Percentiles rank a stretch among this genome's conserved stretches.
phyloP scores from a whole-genome alignment of 2,797 vertebrate genomes.

The Falco novaeseelandiae region DNA sequence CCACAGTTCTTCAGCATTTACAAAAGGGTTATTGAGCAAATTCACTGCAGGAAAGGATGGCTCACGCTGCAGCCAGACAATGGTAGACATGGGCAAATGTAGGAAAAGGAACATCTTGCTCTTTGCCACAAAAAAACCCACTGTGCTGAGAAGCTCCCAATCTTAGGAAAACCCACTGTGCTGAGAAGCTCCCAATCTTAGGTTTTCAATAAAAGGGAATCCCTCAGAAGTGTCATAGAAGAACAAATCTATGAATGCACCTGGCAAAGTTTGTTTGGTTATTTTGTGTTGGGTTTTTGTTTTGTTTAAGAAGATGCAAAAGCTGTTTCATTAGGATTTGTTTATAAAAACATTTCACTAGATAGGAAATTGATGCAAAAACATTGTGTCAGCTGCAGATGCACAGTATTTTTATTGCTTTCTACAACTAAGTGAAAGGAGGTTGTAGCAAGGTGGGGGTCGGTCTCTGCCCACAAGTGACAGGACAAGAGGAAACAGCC shows the following conservation, averaged over 20 bases:
- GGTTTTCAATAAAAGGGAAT: not conserved
- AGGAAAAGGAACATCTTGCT: not conserved
- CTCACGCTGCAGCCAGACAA: not conserved
- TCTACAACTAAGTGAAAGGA: no score
- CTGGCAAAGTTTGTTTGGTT: not conserved
- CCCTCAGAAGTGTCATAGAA: not conserved
- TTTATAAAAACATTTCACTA: not conserved
- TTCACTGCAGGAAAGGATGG: not conserved
- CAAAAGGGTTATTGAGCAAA: not conserved
- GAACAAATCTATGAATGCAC: not conserved
- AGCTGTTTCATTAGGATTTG: not conserved
- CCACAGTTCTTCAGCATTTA: not conserved
- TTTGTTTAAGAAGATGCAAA: not conserved
- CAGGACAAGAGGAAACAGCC: no score
- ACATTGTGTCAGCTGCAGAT: not conserved
- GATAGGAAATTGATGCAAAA: not conserved
- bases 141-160: not conserved
- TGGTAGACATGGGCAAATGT: not conserved
- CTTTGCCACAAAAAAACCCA: not conserved
- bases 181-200: not conserved
- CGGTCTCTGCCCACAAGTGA: no score
- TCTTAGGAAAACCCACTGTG: not conserved
- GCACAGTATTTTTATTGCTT: no score
- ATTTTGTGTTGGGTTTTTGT: not conserved
- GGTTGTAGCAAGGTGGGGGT: no score